These are phyloP conservation scores for Caenorhabditis auriculariae DNA, from an alignment of 2,888 invertebrate genomes.

Conservation along the genomic window DNA sequence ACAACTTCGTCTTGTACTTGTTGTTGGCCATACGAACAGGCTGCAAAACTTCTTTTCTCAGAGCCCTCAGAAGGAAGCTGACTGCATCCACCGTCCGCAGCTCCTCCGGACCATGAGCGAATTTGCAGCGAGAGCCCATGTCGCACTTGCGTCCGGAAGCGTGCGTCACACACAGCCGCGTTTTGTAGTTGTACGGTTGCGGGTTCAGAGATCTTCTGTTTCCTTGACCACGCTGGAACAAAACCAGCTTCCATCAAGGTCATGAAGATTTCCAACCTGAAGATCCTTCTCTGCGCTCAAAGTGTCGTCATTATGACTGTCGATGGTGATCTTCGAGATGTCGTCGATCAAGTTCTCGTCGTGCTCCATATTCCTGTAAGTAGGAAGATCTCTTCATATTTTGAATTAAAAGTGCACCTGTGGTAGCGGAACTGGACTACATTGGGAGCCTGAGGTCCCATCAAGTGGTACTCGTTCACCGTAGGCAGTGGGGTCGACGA, in stretches of 20 bases:
- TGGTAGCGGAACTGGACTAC: slow-evolving; percentile 30
- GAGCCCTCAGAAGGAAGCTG: no score
- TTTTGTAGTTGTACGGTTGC: slow-evolving; percentile 35
- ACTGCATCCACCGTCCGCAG: slow-evolving; percentile 25
- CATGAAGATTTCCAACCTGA: background rate
- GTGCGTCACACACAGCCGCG: slow-evolving; percentile 37
- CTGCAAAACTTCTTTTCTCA: slow-evolving; percentile 9
- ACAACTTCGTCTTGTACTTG: slow-evolving; percentile 46
- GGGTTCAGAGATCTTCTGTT: slow-evolving; percentile 1
- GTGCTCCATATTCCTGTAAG: slow-evolving; percentile 21
- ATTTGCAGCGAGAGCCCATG: slow-evolving; percentile 37
- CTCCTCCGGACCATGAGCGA: slow-evolving; percentile 40
- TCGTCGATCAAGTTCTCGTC: slow-evolving; percentile 22
- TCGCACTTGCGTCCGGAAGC: slow-evolving; percentile 28
- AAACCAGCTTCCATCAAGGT: no score
- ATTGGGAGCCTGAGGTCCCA: no score
- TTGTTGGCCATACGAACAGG: slow-evolving; percentile 30
- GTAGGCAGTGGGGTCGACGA: slow-evolving; percentile 30
- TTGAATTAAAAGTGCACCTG: slow-evolving; percentile 1
- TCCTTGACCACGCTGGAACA: no score
- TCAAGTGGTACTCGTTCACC: slow-evolving; percentile 18
- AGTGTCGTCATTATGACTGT: slow-evolving; percentile 24
- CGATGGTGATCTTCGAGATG: slow-evolving; percentile 19
- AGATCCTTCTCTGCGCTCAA: slow-evolving; percentile 27
- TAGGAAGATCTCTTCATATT: background rate